Base-by-base conservation (phyloP, 2,113 vertebrate species). In the Andinoacara biseriatus region DNA sequence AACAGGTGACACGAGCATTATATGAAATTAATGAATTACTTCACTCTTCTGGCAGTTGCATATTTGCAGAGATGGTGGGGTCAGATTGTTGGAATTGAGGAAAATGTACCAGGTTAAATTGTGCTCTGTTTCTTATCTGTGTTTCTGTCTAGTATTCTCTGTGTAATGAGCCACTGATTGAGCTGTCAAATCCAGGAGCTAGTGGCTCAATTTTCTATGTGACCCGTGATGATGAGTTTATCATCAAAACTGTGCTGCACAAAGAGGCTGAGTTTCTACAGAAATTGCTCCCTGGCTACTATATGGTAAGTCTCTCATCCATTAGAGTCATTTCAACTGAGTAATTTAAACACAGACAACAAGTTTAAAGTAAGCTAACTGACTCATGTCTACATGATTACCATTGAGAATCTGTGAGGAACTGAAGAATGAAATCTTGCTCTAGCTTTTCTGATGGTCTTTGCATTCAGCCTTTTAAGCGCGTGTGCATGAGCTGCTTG, bases 131-230 rank as follows among this genome's bases (percentile, higher is more conserved):
- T 80, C 10, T 65, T 57, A 38, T 61, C 24, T 79, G 13, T 89
- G 35, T 77, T 17, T 84, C 69, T 58, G 9, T 72, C 74, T 8
- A 99, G 98, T 99, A 99, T 89, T 99, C 98, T 0, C 91, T 99
- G 33, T 99, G 98, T 91, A 99, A 99, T 0, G 98, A 99, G 91
- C 97, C 97, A 0, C 95, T 99, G 88, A 99, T 99, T 0, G 98
- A 99, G 92, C 92, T 99, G 49, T 98, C 98, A 0, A 99, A 99
- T 93, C 98, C 98, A 0, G 98, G 98, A 2, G 98, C 97, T 35
- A 99, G 98, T 0, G 98, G 98, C 80, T 99, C 98, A 59, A 96
- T 99, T 46, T 99, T 99, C 95, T 99, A 99, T 5, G 98, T 99
- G 60, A 99, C 98, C 78, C 96, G 97, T 1, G 98, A 99, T 0